A percentile compares a stretch with the other conserved stretches of the same genome.
Conservation (phyloP, 2,113 vertebrate species). For the Ginglymostoma cirratum region DNA sequence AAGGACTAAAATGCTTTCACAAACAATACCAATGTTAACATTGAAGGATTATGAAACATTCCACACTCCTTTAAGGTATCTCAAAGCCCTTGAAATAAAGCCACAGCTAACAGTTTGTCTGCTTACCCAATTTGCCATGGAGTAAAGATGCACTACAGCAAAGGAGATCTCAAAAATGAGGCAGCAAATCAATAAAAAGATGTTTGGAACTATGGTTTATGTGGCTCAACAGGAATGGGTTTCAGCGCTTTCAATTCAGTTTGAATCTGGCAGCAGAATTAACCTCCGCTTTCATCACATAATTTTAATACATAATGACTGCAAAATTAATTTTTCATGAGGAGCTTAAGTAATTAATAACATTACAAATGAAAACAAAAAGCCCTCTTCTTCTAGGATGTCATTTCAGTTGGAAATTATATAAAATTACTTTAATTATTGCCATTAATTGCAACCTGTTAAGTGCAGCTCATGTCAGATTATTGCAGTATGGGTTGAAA, state of each 20-base stretch:
- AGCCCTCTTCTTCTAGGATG: not conserved
- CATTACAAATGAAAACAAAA: constrained; percentile 27
- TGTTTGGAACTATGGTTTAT: not conserved
- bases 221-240: not conserved
- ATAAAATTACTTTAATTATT: constrained; percentile 36
- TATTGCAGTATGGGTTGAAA: constrained; percentile 22
- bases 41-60: not conserved
- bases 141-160: not conserved
- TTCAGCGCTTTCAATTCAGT: not conserved
- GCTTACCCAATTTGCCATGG: not conserved
- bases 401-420: not conserved
- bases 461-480: constrained; percentile 28
- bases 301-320: constrained; percentile 16
- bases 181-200: not conserved
- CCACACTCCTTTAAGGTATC: not conserved
- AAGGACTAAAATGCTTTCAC: not conserved
- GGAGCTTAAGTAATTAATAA: constrained; percentile 15
- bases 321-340: constrained; percentile 16
- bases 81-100: not conserved
- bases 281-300: constrained; percentile 20
- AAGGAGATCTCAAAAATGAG: not conserved
- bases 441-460: constrained; percentile 24
- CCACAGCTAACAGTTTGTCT: not conserved
- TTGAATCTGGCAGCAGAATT: not conserved
- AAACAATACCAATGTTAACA: not conserved